Conservation (phyloP, 2,888 invertebrate genomes). For the Acanthopleura granulata region DNA sequence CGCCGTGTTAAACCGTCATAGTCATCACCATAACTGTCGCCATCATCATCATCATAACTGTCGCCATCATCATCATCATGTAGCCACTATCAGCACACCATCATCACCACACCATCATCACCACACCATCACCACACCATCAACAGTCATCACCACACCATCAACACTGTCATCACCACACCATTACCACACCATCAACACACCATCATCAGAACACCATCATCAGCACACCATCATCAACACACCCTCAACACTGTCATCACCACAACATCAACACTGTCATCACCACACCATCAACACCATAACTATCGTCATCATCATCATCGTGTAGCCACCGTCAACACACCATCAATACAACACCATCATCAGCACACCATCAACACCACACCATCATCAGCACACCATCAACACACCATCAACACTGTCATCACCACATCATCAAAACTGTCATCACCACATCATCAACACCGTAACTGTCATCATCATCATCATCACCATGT, state of each 20-base stretch:
- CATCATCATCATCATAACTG: conserved; percentile 2
- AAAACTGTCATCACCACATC: not conserved
- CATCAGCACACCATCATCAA: too few relatives aligned
- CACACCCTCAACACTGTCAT: too few relatives aligned
- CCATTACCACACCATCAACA: too few relatives aligned
- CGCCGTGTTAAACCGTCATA: not conserved
- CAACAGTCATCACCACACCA: too few relatives aligned
- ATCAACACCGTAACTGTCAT: not conserved
- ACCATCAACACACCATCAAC: too few relatives aligned
- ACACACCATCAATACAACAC: not conserved
- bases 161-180: too few relatives aligned
- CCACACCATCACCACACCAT: too few relatives aligned
- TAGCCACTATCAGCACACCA: not conserved
- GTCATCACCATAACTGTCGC: conserved; percentile 19
- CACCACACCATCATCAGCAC: too few relatives aligned
- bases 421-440: too few relatives aligned
- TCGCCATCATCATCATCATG: not conserved
- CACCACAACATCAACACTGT: too few relatives aligned
- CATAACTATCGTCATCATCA: conserved; percentile 20
- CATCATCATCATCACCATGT: not conserved
- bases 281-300: not conserved
- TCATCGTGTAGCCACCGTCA: not conserved
- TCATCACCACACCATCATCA: too few relatives aligned
- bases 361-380: not conserved
- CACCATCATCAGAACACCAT: too few relatives aligned